phyloP scores from a whole-genome alignment of 2,113 vertebrate species.

The Nothoprocta perdicaria region DNA sequence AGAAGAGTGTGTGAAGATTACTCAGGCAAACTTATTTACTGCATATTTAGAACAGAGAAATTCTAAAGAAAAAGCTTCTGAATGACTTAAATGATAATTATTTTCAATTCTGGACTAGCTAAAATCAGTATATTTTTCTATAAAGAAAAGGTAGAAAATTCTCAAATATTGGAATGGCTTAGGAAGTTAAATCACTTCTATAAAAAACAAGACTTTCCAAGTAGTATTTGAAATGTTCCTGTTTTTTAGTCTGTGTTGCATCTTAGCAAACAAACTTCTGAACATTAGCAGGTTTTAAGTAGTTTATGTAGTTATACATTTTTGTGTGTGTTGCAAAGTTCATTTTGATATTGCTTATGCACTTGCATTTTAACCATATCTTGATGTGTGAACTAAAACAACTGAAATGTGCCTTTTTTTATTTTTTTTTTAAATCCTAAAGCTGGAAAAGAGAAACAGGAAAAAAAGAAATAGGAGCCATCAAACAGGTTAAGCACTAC shows the following conservation, averaged over 20 bases:
- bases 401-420: neutral
- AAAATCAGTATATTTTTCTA: neutral
- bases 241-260: neutral
- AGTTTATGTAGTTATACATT: neutral
- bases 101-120: neutral
- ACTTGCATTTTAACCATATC: neutral
- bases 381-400: neutral
- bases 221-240: neutral
- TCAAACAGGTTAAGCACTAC: neutral
- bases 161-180: neutral
- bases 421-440: neutral
- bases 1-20: neutral
- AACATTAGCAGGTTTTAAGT: neutral
- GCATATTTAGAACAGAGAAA: neutral
- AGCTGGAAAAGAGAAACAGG: neutral
- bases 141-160: neutral
- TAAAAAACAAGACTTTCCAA: neutral
- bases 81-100: neutral
- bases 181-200: neutral
- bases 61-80: neutral
- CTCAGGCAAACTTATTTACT: neutral
- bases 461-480: neutral
- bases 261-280: neutral
- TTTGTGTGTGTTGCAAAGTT: fast-evolving
- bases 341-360: neutral